Evolutionary conservation across 2,888 invertebrate species (phyloP), one percentile per base, ranked within the genome.

Genomic region (Epirrhoe tristata): DNA sequence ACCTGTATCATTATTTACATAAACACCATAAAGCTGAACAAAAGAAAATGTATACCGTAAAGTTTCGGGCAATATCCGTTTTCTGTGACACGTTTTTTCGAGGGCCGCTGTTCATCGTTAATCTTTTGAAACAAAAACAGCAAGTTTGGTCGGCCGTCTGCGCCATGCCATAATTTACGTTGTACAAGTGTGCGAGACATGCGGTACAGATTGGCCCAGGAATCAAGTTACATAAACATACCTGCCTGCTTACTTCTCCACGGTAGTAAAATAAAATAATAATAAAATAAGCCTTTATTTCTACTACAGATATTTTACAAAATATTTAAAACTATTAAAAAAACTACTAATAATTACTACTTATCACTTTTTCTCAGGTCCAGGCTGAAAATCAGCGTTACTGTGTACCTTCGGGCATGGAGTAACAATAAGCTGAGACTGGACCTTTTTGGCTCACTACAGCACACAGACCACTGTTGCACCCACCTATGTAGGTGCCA

Each of bases 41-140:
- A 87, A 84, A 86, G 87, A 82, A 86, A 87, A 89, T 89, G 86
- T 90, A 89, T 87, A 87, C 85, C 83, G 85, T 78, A 87, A 89
- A 88, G 77, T 88, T 90, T 90, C 81, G 81, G 85, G 86, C 84
- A 88, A 90, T 90, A 89, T 89, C 88, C 87, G 88, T 89, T 88
- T 84, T 87, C 84, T 85, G 89, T 90, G 90, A 90, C 90, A 87
- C 87, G 83, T 89, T 91, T 91, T 91, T 90, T 88, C 86, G 87
- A 86, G 87, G 83, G 88, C 82, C 86, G 88, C 88, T 88, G 89
- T 89, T 91, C 90, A 88, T 92, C 90, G 91, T 91, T 93, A 90
- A 92, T 91, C 91, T 91, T 48, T 91, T 85, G 87, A 90, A 91
- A 92, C 90, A 90, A 91, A 91, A 92, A 91, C 89, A 87, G 85